phyloP scores from a whole-genome alignment of 1,140 invertebrate species.

The Chironomus striatipennis region DNA sequence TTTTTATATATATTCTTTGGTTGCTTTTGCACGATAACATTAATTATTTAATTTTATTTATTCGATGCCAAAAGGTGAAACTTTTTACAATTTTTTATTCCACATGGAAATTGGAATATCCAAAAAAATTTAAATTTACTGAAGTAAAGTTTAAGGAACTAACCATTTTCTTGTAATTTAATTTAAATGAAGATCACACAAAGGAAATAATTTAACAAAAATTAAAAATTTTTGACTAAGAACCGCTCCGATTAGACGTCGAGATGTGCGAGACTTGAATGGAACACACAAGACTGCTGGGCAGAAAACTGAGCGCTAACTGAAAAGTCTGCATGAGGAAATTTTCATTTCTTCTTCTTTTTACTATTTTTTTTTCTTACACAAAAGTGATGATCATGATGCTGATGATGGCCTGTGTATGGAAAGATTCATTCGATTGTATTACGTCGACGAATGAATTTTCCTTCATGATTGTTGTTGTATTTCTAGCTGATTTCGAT shows the following conservation, averaged over 20 bases:
- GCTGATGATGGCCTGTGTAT: slow-evolving; percentile 16
- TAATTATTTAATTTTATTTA: slow-evolving; percentile 6
- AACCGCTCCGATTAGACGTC: not conserved
- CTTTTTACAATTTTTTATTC: not conserved
- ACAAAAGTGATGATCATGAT: slow-evolving; percentile 16
- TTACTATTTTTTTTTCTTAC: not conserved
- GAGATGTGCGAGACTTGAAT: slow-evolving; percentile 18
- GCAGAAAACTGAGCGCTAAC: slow-evolving; percentile 17
- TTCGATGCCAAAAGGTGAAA: not conserved
- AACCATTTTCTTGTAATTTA: slow-evolving; percentile 21
- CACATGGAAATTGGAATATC: not conserved
- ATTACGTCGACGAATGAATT: not conserved
- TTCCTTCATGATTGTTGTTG: slow-evolving; percentile 8
- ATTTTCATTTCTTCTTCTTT: not conserved
- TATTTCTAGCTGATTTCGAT: slow-evolving; percentile 21
- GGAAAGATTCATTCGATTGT: not conserved
- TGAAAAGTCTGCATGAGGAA: slow-evolving; percentile 1
- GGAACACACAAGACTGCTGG: slow-evolving; percentile 15
- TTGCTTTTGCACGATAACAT: not conserved
- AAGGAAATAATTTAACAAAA: not conserved
- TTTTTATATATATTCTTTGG: not conserved
- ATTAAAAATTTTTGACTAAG: not conserved
- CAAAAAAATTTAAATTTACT: not conserved
- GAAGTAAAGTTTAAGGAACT: not conserved
- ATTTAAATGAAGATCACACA: not conserved